phyloP scores from a whole-genome alignment of 2,888 invertebrate species.

The Dorcus parallelipipedus region DNA sequence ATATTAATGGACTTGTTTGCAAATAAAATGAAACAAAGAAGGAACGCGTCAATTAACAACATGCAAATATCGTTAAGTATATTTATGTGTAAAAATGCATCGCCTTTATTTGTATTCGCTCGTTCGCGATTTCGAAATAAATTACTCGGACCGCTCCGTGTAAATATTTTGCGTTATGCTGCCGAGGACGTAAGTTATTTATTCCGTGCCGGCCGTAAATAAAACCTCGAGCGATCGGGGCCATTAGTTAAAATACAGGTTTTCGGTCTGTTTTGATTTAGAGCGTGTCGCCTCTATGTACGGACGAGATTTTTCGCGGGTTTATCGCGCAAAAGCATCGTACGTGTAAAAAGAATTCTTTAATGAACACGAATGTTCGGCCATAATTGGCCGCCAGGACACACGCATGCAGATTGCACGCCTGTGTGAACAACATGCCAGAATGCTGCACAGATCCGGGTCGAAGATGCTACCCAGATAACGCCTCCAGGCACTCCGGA shows the following conservation, averaged over 20 bases:
- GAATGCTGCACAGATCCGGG: conserved; percentile 19
- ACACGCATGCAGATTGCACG: conserved; percentile 23
- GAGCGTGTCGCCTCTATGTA: conserved; percentile 12
- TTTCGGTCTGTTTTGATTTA: conserved; percentile 16
- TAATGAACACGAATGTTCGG: conserved; percentile 28
- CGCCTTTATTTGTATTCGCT: too few species aligned
- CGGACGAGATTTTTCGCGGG: conserved; percentile 11
- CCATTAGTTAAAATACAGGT: conserved; percentile 1
- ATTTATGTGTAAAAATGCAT: too few species aligned
- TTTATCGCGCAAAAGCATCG: conserved; percentile 12
- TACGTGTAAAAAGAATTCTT: conserved; percentile 14
- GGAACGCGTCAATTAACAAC: too few species aligned
- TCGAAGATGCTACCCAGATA: conserved; percentile 17
- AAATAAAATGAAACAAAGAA: too few species aligned
- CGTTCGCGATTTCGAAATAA: too few species aligned
- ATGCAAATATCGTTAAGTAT: too few species aligned
- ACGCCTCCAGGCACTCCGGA: conserved; percentile 12
- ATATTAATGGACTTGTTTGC: too few species aligned
- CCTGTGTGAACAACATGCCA: conserved; percentile 20
- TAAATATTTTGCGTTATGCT: too few species aligned
- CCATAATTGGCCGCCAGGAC: conserved; percentile 23
- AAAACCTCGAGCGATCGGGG: neutral
- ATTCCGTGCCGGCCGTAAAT: too few species aligned
- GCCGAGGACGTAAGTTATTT: too few species aligned
- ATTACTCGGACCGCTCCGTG: too few species aligned